Evolutionary conservation across 2,113 vertebrate genomes (phyloP), one percentile per base, ranked within the genome.

Genomic region (Amphilophus citrinellus): DNA sequence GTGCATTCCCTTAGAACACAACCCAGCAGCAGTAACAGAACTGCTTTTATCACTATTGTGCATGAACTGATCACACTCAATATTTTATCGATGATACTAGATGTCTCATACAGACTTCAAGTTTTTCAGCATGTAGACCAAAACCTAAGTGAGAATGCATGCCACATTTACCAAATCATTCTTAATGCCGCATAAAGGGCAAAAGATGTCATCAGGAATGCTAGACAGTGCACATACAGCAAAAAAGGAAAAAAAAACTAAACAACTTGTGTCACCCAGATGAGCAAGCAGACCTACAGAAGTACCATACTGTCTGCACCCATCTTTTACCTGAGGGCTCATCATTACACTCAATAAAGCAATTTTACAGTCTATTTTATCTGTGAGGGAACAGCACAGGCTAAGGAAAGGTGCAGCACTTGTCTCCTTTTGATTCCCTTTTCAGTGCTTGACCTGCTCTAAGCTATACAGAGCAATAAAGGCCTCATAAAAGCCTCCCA

Each of bases 281-380:
- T 57, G 86, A 84, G 88, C 84, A 84, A 78, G 79, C 82, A 89
- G 87, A 92, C 92, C 87, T 78, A 14, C 42, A 85, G 77, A 75
- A 73, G 39, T 44, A 78, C 61, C 83, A 47, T 77, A 85, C 63
- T 62, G 88, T 61, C 85, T 86, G 75, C 42, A 1, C 61, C 60
- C 39, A 60, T 58, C 71, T 92, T 82, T 95, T 84, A 93, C 93
- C 91, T 85, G 76, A 88, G 94, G 93, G 93, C 89, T 89, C 88
- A 91, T 93, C 94, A 93, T 94, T 94, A 93, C 92, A 93, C 93
- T 95, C 94, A 95, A 96, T 96, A 93, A 93, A 95, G 94, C 95
- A 95, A 96, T 96, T 93, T 90, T 93, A 91, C 93, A 93, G 92
- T 91, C 94, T 95, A 91, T 91, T 95, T 96, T 94, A 92, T 93